phyloP scores from a whole-genome alignment of 37 sponge, comb jelly and placozoan species.

The Diacarnus erythraeanus region DNA sequence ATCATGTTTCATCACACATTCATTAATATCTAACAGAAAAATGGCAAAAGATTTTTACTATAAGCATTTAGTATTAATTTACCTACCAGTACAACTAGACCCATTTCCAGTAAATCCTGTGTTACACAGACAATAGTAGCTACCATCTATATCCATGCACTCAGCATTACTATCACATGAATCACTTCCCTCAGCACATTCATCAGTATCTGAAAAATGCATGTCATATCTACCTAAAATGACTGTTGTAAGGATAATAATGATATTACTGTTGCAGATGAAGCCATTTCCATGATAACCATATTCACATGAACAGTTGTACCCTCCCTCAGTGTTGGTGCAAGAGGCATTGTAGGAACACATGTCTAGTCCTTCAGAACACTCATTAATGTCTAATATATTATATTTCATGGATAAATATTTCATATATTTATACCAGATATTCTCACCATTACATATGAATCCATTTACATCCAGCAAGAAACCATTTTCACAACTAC shows the following conservation, averaged over 20 bases:
- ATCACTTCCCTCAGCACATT: conserved; percentile 1
- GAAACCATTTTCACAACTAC: conserved; percentile 1
- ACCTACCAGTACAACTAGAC: background rate
- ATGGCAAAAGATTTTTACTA: background rate
- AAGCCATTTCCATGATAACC: conserved; percentile 43
- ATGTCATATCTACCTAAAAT: background rate
- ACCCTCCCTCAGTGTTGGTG: conserved; percentile 40
- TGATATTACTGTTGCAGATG: background rate
- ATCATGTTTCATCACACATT: background rate
- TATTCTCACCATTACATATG: background rate
- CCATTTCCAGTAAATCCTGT: conserved; percentile 45
- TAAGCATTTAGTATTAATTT: background rate
- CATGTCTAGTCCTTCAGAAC: background rate
- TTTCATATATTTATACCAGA: background rate
- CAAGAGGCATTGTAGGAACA: conserved; percentile 47
- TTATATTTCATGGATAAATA: too few species aligned
- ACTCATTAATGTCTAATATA: too few species aligned
- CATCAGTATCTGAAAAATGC: conserved; percentile 32
- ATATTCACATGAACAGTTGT: conserved; percentile 33
- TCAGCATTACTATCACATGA: conserved; percentile 18
- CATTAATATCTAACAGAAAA: background rate
- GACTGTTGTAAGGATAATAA: too few species aligned
- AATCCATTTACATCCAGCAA: background rate
- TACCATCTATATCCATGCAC: conserved; percentile 33
- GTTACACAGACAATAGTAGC: conserved; percentile 35